Conservation (phyloP, 2,113 vertebrate genomes). For the Mormyrus iriodes region DNA sequence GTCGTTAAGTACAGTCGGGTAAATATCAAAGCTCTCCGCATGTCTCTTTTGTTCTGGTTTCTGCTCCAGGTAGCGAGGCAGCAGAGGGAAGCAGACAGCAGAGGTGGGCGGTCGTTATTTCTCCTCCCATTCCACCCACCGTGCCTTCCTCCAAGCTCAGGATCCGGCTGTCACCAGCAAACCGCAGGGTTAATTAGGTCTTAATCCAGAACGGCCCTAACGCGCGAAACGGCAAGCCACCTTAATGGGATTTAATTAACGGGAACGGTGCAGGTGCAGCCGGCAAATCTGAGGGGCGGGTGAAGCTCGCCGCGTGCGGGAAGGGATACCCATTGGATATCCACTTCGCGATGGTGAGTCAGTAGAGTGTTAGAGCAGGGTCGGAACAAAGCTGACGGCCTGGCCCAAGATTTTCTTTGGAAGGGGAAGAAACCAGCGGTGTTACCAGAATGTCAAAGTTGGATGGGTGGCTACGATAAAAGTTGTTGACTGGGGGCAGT, state of each 20-base stretch:
- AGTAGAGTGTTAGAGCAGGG: not conserved
- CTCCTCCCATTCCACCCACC: constrained; percentile 29
- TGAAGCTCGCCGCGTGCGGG: not conserved
- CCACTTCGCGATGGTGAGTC: not conserved
- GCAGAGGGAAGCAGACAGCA: constrained; percentile 36
- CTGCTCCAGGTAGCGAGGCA: constrained; percentile 57
- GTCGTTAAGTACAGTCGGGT: constrained; percentile 64
- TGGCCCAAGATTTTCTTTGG: not conserved
- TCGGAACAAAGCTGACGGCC: not conserved
- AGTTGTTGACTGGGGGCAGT: not conserved
- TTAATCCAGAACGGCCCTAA: constrained; percentile 42
- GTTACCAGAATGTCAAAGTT: not conserved
- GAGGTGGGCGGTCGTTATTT: not conserved
- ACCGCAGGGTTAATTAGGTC: constrained; percentile 51
- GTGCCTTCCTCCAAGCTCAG: constrained; percentile 23
- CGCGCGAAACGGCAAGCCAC: constrained; percentile 42
- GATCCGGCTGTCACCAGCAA: constrained; percentile 44
- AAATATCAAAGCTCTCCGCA: constrained; percentile 71
- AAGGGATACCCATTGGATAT: not conserved
- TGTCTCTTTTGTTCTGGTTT: constrained; percentile 60
- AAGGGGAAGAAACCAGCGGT: not conserved
- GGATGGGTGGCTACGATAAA: not conserved
- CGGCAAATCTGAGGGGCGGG: constrained; percentile 31
- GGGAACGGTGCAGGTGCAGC: constrained; percentile 34
- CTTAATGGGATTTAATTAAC: constrained; percentile 50